Conservation (phyloP, 2,888 invertebrate genomes). For the Heliconius charithonia region DNA sequence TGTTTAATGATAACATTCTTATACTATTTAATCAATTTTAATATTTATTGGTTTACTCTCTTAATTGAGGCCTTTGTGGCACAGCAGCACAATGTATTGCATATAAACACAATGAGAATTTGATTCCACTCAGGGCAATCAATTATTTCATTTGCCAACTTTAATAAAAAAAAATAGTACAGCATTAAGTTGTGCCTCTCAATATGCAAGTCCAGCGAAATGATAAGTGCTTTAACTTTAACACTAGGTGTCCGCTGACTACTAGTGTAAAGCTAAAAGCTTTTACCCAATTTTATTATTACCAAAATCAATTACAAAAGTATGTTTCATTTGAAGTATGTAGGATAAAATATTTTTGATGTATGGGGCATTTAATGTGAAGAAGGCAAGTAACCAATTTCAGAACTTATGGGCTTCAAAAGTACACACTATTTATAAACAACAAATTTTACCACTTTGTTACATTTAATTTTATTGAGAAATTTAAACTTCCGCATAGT, state of each 20-base stretch:
- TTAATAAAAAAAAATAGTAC: neutral
- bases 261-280: neutral
- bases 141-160: neutral
- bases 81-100: neutral
- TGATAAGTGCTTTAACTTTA: neutral
- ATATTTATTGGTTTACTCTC: neutral
- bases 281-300: neutral
- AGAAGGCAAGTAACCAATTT: neutral
- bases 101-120: neutral
- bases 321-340: neutral
- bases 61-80: neutral
- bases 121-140: neutral
- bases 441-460: too few species aligned
- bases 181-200: too few species aligned
- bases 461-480: neutral
- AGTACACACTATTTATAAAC: neutral
- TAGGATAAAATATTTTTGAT: neutral
- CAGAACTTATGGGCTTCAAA: constrained; percentile 19
- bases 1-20: neutral
- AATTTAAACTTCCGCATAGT: neutral
- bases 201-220: neutral
- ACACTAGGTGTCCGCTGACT: neutral
- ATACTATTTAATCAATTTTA: neutral
- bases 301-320: neutral
- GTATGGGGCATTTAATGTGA: constrained; percentile 23